phyloP scores from a whole-genome alignment of 1,140 invertebrate species.

The Drosophila guanche region DNA sequence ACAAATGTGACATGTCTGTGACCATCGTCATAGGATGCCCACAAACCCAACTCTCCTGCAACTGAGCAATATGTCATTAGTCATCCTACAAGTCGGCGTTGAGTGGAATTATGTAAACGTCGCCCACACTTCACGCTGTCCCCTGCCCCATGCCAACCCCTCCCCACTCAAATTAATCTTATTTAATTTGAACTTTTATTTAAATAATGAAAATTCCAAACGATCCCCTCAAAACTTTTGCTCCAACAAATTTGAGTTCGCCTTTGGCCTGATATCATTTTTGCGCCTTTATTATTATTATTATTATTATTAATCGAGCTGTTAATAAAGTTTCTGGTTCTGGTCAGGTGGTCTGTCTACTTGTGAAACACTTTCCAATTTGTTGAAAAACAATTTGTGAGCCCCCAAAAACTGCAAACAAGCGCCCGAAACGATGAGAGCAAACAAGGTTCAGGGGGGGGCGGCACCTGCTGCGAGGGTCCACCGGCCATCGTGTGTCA shows the following conservation, averaged over 20 bases:
- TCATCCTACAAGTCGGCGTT: constrained; percentile 77
- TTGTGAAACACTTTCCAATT: constrained; percentile 78
- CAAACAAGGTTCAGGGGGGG: constrained; percentile 59
- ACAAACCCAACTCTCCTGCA: background rate
- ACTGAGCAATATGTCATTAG: constrained; percentile 64
- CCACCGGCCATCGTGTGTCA: constrained; percentile 62
- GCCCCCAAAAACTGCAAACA: constrained; percentile 54
- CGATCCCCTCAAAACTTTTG: constrained; percentile 56
- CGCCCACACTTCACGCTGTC: constrained; percentile 10
- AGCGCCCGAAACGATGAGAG: constrained; percentile 51
- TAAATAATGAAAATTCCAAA: constrained; percentile 64
- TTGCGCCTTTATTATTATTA: background rate
- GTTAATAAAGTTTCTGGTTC: constrained; percentile 12
- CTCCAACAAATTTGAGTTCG: constrained; percentile 18
- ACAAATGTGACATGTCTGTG: constrained; percentile 77
- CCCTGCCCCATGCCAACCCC: background rate
- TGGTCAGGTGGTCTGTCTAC: constrained; percentile 26
- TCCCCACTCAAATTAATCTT: constrained; percentile 66
- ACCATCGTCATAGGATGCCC: constrained; percentile 4
- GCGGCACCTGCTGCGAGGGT: constrained; percentile 57
- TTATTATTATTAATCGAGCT: constrained; percentile 56
- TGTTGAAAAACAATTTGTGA: constrained; percentile 80
- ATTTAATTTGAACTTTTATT: constrained; percentile 80
- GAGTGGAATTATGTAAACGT: constrained; percentile 75
- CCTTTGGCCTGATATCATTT: too few species aligned